These are phyloP conservation scores for Pelecanus crispus DNA, from an alignment of 2,113 vertebrate genomes.

Conservation along the genomic window DNA sequence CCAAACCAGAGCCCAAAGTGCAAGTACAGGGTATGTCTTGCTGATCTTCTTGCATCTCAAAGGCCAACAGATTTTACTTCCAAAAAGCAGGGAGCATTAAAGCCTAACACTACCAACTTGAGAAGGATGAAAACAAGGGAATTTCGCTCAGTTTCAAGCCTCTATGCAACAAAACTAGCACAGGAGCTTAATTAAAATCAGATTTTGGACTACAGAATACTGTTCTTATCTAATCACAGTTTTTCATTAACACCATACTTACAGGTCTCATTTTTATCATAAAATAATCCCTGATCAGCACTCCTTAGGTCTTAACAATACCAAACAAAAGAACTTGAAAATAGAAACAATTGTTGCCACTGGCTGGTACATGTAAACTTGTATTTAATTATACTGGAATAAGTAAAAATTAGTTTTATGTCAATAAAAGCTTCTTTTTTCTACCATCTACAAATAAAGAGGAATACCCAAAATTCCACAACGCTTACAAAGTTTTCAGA, in stretches of 20 bases:
- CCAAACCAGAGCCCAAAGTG: background rate
- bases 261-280: background rate
- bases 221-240: background rate
- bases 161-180: background rate
- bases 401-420: background rate
- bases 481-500: background rate
- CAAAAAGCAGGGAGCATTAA: background rate
- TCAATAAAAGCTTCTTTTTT: background rate
- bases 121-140: background rate
- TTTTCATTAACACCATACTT: background rate
- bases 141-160: background rate
- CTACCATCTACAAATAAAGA: background rate
- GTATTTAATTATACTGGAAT: background rate
- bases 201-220: background rate
- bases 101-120: background rate
- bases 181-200: background rate
- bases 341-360: background rate
- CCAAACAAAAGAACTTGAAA: background rate
- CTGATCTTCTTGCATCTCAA: background rate
- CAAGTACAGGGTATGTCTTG: background rate
- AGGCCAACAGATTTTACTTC: background rate
- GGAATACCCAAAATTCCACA: background rate
- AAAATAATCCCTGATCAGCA: background rate
- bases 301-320: background rate
- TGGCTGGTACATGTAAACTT: background rate